A percentile compares a stretch with the other conserved stretches of the same genome.
Conservation (phyloP, 1,140 invertebrate species). For the Neodiprion fabricii region DNA sequence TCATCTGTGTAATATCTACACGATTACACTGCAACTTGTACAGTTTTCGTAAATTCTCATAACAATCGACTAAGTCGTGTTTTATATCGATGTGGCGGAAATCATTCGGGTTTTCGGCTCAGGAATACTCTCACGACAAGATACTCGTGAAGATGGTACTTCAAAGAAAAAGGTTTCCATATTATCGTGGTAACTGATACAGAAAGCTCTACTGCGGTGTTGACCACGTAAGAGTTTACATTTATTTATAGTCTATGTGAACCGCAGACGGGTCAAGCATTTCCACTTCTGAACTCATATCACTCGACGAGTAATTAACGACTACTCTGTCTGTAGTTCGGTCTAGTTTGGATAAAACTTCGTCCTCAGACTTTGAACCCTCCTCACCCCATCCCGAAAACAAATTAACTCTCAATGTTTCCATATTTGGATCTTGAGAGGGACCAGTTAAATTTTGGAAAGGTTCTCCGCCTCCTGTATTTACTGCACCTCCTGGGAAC, state of each 20-base stretch:
- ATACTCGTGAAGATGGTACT: too few species aligned
- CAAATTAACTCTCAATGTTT: slow-evolving; percentile 55
- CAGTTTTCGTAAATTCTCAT: too few species aligned
- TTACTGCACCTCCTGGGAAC: slow-evolving; percentile 28
- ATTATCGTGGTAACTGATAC: too few species aligned
- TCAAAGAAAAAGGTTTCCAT: too few species aligned
- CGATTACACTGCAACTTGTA: too few species aligned
- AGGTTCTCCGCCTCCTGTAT: slow-evolving; percentile 28
- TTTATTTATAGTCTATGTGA: slow-evolving; percentile 51
- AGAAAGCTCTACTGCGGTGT: neutral
- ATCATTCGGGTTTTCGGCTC: too few species aligned
- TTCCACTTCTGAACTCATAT: slow-evolving; percentile 61
- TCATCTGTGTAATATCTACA: too few species aligned
- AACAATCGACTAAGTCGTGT: too few species aligned
- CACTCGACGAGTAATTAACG: slow-evolving; percentile 54
- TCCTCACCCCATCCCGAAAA: slow-evolving; percentile 57
- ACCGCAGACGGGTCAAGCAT: slow-evolving; percentile 60
- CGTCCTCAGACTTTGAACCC: slow-evolving; percentile 48
- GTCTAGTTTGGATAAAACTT: slow-evolving; percentile 41
- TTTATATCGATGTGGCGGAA: too few species aligned
- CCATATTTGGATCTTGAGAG: slow-evolving; percentile 42
- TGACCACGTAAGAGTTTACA: slow-evolving; percentile 22
- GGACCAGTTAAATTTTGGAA: slow-evolving; percentile 34
- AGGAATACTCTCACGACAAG: too few species aligned
- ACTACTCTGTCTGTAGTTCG: slow-evolving; percentile 37